Evolutionary conservation across 2,113 vertebrate species (phyloP).

Genomic region (Nanorana parkeri): DNA sequence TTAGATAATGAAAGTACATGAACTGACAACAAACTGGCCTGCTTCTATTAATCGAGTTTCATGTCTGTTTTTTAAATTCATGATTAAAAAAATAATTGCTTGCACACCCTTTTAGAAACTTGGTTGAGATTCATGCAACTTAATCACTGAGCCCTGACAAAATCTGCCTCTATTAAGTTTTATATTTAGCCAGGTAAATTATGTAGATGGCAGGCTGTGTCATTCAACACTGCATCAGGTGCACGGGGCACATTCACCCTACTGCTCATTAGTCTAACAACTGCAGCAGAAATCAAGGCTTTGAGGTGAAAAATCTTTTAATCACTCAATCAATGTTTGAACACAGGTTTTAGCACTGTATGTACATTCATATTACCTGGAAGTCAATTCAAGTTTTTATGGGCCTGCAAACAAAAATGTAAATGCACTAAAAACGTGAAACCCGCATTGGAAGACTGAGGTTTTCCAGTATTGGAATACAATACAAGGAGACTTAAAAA

Average conservation of each 20-base stretch:
- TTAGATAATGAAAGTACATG: too few relatives aligned
- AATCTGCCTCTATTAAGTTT: slow-evolving; percentile 48
- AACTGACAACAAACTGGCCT: too few relatives aligned
- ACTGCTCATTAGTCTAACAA: slow-evolving; percentile 30
- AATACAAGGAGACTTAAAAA: too few relatives aligned
- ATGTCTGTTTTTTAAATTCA: not conserved
- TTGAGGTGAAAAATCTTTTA: slow-evolving; percentile 21
- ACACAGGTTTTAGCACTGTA: not conserved
- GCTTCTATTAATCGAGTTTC: too few relatives aligned
- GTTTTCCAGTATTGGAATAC: too few relatives aligned
- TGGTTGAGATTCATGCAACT: slow-evolving; percentile 22
- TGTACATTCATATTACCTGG: not conserved
- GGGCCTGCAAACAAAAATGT: not conserved
- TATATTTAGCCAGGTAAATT: slow-evolving; percentile 47
- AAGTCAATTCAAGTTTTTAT: not conserved
- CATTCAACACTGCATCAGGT: slow-evolving; percentile 46
- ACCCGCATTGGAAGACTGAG: too few relatives aligned
- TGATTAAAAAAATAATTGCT: slow-evolving; percentile 7
- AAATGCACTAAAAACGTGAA: too few relatives aligned
- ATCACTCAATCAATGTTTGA: not conserved
- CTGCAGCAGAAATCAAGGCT: slow-evolving; percentile 32
- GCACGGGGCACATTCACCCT: slow-evolving; percentile 15
- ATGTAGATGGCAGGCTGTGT: slow-evolving; percentile 48
- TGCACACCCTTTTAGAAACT: slow-evolving; percentile 36
- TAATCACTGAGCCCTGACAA: slow-evolving; percentile 30